Conservation (phyloP, 2,113 vertebrate species). For the Odocoileus virginianus region DNA sequence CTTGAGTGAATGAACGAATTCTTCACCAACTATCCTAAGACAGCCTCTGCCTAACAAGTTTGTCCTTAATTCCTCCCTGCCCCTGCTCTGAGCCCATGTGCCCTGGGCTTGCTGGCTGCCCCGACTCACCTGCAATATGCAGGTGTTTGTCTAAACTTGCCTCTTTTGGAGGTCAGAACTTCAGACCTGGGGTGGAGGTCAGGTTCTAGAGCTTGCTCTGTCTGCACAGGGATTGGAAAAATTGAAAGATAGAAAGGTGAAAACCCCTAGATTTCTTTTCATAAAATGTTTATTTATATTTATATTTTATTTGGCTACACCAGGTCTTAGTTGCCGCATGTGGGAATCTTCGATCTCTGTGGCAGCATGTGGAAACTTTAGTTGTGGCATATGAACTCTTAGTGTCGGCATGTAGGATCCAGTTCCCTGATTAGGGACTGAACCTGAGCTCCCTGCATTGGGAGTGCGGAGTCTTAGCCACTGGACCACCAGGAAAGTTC, state of each 20-base stretch:
- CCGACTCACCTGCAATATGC: accelerated
- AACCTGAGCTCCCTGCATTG: background rate
- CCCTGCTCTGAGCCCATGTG: background rate
- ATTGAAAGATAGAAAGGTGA: background rate
- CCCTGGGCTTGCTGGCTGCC: background rate
- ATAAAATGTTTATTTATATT: background rate
- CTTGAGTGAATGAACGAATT: background rate
- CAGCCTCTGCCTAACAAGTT: background rate
- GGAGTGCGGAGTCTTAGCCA: background rate
- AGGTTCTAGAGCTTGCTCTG: background rate
- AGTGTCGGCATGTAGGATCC: background rate
- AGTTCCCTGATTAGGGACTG: background rate
- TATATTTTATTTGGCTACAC: background rate
- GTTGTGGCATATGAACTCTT: background rate
- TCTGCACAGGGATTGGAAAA: background rate
- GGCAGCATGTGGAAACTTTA: background rate
- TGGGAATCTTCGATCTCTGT: background rate
- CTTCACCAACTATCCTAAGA: background rate
- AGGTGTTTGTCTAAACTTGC: background rate
- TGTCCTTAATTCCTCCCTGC: background rate
- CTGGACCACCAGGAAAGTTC: background rate
- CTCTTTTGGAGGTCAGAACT: background rate
- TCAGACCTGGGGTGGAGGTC: background rate
- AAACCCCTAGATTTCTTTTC: background rate
- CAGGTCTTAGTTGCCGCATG: background rate